Evolutionary conservation across 2,888 invertebrate species (phyloP), one percentile per base, ranked within the genome.

Genomic region (Cheilosia pagana): DNA sequence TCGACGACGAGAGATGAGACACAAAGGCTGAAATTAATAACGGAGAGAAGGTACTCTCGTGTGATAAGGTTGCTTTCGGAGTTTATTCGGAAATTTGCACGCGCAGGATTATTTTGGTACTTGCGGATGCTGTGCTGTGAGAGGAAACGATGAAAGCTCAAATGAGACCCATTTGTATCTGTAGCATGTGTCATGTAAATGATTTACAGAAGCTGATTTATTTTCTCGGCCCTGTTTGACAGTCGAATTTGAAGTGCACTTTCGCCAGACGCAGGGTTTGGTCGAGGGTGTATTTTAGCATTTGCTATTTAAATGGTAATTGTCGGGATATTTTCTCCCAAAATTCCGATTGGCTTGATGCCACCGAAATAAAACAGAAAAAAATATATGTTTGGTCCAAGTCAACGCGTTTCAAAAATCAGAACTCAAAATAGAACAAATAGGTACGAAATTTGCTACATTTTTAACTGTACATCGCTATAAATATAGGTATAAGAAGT

Each of bases 171-270:
- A 21, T 60, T 25, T 43, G 21, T 55, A 43, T 55, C 31, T 43
- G 8, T 68, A 14, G 25, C 68, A 72, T 62, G 72, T 67, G 50
- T 16, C 59, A 75, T 75, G 67, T 67, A 75, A 67, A 67, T 43
- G 41, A 67, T 48, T 50, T 39, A 41, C 48, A 48, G 55, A n/a
- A 31, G 57, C 23, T 48, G n/a, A 59, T 59, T 7, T 59, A 12
- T 62, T 62, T 39, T 55, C 43, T 43, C 8, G 39, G 14, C 39
- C 50, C 23, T 31, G 21, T 52, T 75, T 75, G 67, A 75, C 41
- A 75, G 75, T 31, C 41, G 31, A 43, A 59, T 57, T 59, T 50
- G 59, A 57, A 59, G 67, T 50, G 57, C 57, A 41, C 67, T 50
- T 50, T 67, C 59, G 48, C 52, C 50, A 25, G 45, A 45, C 7